Base-by-base conservation (phyloP, 1,140 invertebrate genomes). In the Drosophila varians region DNA sequence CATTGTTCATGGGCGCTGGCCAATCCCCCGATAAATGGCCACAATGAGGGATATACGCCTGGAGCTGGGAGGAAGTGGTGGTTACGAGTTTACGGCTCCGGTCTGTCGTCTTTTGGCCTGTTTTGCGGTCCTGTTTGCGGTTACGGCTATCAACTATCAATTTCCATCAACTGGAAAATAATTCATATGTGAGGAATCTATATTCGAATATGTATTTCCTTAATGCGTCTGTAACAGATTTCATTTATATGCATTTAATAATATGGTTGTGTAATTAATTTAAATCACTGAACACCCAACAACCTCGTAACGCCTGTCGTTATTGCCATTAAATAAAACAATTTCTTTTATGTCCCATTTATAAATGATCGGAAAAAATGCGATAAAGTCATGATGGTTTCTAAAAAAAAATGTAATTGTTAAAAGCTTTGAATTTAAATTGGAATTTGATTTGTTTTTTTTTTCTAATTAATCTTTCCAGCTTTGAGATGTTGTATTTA, bases 41-140 rank as follows among this genome's bases (percentile, higher is more conserved):
- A 46, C 74, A 74, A 71, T 55, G 34, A 31, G 40, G 69, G 36
- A 14, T 26, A n/a, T 26, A 23, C 26, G 11, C 1, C 12, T 16
- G 21, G 8, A 26, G 12, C 9, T 14, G 36, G 42, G 28, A 31
- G 8, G 42, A 1, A 14, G n/a, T 38, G 36, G 36, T 1, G 16
- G 49, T 6, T 34, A 23, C 26, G 4, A 6, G 21, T 1, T 16
- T 53, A 28, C 5, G 43, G 34, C 26, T 6, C 18, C 12, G 61
- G 76, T 57, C 62, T 76, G 69, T 76, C 82, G 72, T 86, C 82
- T 77, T 80, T 42, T 73, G 80, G 80, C 61, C 43, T 74, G 73
- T 77, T 31, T 74, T 87, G 80, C 48, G 80, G 80, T 76, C 49
- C 46, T 38, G 61, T 38, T 61, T 53, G 54, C 31, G 60, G 62